Conservation (phyloP, 2,797 vertebrate genomes). For the Rhinichthys osculus region DNA sequence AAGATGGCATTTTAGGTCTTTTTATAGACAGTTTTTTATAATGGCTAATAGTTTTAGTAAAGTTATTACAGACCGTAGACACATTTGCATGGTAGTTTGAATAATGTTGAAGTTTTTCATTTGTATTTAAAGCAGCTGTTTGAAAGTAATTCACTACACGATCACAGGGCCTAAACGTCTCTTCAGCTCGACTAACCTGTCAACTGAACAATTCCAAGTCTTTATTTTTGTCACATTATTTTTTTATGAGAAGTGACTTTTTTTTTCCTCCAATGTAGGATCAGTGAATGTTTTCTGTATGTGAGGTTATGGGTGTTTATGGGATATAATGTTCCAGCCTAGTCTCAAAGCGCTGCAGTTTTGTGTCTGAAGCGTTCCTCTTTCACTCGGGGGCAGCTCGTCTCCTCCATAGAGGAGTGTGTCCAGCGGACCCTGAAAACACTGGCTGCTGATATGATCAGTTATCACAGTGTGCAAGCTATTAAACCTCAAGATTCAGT, state of each 20-base stretch:
- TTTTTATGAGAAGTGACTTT: background rate
- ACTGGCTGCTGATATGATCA: constrained; percentile 1
- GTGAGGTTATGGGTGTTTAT: background rate
- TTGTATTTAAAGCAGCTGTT: constrained; percentile 19
- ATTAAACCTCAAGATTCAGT: constrained; percentile 42
- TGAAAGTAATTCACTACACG: background rate
- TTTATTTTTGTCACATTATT: background rate
- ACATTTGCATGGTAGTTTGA: constrained; percentile 9
- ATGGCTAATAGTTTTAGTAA: constrained; percentile 53
- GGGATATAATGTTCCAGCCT: background rate
- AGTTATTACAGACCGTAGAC: constrained; percentile 27
- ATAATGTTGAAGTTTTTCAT: background rate
- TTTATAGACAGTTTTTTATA: constrained; percentile 65
- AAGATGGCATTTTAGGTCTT: constrained; percentile 59
- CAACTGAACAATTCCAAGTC: background rate
- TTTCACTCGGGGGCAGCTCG: background rate
- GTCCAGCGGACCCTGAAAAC: background rate
- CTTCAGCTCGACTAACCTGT: background rate
- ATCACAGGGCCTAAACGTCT: background rate
- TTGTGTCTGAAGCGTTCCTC: background rate
- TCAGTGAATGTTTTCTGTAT: background rate
- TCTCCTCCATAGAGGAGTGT: constrained; percentile 5
- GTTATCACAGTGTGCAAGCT: background rate
- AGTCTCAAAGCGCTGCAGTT: background rate
- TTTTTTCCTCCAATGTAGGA: no score